A percentile compares a stretch with the other conserved stretches of the same genome.
Evolutionary conservation across 1,140 invertebrate species (phyloP).

Genomic region (Drosophila obscura): DNA sequence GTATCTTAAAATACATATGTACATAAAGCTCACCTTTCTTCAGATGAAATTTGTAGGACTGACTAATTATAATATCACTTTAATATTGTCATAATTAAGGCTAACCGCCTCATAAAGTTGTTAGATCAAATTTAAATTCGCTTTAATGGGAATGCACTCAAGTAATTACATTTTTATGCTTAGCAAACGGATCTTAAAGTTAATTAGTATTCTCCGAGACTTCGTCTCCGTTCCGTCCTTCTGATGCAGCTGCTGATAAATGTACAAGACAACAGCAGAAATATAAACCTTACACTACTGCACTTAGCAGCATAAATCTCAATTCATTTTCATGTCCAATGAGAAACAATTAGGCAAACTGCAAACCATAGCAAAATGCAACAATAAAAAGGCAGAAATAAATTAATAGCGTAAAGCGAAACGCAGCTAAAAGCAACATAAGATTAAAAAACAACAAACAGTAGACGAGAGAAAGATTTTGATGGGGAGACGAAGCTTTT

Average conservation of each 20-base stretch:
- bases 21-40: too few relatives aligned
- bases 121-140: too few relatives aligned
- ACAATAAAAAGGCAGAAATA: slow-evolving; percentile 20
- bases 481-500: too few relatives aligned
- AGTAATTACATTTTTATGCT: not conserved
- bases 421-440: slow-evolving; percentile 32
- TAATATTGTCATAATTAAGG: not conserved
- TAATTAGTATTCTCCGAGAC: slow-evolving; percentile 2
- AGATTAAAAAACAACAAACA: slow-evolving; percentile 50
- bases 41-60: too few relatives aligned
- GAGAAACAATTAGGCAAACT: slow-evolving; percentile 26
- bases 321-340: slow-evolving; percentile 37
- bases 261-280: slow-evolving; percentile 2
- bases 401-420: slow-evolving; percentile 44
- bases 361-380: slow-evolving; percentile 7
- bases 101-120: not conserved
- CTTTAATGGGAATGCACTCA: not conserved
- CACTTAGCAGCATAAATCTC: slow-evolving; percentile 26
- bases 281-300: too few relatives aligned
- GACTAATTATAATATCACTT: too few relatives aligned
- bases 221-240: slow-evolving; percentile 10
- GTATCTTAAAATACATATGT: too few relatives aligned
- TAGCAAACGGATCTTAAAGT: not conserved
- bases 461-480: slow-evolving; percentile 4
- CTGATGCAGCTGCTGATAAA: slow-evolving; percentile 34